Conservation (phyloP, 2,113 vertebrate genomes). For the Canis aureus region DNA sequence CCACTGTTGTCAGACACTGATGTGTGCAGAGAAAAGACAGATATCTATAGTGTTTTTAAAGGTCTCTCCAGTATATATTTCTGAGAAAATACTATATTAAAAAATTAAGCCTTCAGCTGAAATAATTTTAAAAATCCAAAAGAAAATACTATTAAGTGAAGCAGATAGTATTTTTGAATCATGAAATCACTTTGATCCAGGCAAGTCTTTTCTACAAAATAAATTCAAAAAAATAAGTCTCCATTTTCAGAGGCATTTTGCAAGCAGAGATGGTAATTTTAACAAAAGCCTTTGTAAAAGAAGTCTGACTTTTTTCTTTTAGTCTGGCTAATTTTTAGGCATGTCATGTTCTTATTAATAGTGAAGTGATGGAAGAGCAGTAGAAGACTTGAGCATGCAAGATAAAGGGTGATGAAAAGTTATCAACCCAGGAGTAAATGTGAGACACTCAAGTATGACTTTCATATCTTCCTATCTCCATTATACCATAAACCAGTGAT, state of each 20-base stretch:
- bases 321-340: background rate
- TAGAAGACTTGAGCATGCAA: background rate
- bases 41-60: background rate
- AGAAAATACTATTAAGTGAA: conserved; percentile 63
- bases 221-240: background rate
- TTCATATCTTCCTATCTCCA: background rate
- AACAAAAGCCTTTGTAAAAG: background rate
- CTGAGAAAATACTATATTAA: conserved; percentile 11
- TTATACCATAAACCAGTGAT: background rate
- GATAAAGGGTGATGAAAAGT: background rate
- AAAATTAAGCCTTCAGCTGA: conserved; percentile 18
- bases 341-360: background rate
- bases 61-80: background rate
- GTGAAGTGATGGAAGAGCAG: background rate
- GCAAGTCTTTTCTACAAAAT: conserved; percentile 12
- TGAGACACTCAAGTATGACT: background rate
- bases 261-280: background rate
- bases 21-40: background rate
- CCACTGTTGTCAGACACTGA: background rate
- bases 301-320: background rate
- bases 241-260: conserved; percentile 16
- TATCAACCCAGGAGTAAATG: background rate
- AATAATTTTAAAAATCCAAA: conserved; percentile 62
- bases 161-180: conserved; percentile 12
- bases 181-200: background rate